These are phyloP conservation scores for Alces alces DNA, from an alignment of 2,113 vertebrate species.

Conservation along the genomic window DNA sequence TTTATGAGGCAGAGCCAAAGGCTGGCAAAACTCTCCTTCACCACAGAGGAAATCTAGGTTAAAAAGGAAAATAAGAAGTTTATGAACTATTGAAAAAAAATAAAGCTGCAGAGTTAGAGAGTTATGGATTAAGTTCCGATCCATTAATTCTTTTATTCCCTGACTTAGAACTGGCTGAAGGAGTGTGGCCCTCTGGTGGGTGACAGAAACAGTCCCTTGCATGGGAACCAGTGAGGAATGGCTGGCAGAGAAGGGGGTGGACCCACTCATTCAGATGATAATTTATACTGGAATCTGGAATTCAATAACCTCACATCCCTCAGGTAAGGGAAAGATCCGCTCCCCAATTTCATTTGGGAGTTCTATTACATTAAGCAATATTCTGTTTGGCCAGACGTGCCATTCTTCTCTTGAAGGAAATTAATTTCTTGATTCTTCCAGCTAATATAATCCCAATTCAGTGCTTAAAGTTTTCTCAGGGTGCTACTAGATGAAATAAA, in stretches of 20 bases:
- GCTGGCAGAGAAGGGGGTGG: background rate
- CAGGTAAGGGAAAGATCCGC: conserved; percentile 56
- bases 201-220: background rate
- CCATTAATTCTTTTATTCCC: conserved; percentile 76
- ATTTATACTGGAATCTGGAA: conserved; percentile 75
- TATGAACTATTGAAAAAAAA: conserved; percentile 78
- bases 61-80: conserved; percentile 70
- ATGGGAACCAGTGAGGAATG: background rate
- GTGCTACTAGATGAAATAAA: conserved; percentile 42
- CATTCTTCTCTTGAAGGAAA: conserved; percentile 77
- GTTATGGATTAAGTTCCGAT: conserved; percentile 76
- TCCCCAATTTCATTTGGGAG: conserved; percentile 75
- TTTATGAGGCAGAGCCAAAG: conserved; percentile 50
- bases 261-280: conserved; percentile 64
- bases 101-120: conserved; percentile 68
- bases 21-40: conserved; percentile 55
- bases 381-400: conserved; percentile 73
- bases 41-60: conserved; percentile 57
- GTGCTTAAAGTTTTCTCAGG: conserved; percentile 67
- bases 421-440: conserved; percentile 78
- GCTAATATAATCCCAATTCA: conserved; percentile 69
- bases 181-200: background rate
- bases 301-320: conserved; percentile 75
- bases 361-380: conserved; percentile 71
- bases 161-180: conserved; percentile 61